Conservation (phyloP, 2,888 invertebrate species). For the Malthinus flaveolus region DNA sequence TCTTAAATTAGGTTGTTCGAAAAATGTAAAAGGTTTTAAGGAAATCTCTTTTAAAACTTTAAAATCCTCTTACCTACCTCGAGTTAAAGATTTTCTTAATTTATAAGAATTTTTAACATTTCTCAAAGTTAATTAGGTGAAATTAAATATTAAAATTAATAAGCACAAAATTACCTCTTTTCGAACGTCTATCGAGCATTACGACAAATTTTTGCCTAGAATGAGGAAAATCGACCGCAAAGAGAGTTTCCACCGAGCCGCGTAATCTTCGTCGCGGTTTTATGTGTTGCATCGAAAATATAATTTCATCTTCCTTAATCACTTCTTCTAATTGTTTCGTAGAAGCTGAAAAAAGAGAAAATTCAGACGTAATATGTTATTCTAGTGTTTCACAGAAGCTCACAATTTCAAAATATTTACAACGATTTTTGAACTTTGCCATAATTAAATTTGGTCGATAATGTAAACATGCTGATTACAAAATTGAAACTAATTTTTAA, state of each 20-base stretch:
- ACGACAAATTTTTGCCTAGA: constrained; percentile 59
- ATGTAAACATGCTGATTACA: too few species aligned
- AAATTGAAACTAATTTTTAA: too few species aligned
- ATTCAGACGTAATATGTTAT: neutral
- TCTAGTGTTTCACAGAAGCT: neutral
- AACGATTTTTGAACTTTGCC: neutral
- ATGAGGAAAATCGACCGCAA: constrained; percentile 60
- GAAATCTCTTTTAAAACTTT: too few species aligned
- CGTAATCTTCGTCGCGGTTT: constrained; percentile 56
- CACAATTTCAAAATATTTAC: neutral
- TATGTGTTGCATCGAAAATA: constrained; percentile 58
- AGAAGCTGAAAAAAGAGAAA: constrained; percentile 52
- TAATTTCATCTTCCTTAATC: constrained; percentile 58
- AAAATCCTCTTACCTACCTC: too few species aligned
- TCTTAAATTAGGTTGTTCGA: too few species aligned
- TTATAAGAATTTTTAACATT: too few species aligned
- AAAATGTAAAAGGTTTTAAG: too few species aligned
- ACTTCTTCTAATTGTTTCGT: constrained; percentile 57
- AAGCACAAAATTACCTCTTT: constrained; percentile 55
- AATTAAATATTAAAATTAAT: too few species aligned
- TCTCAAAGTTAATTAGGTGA: too few species aligned
- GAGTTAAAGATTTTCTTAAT: too few species aligned
- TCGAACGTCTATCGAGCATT: constrained; percentile 59
- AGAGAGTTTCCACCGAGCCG: constrained; percentile 57
- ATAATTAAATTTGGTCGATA: too few species aligned